Evolutionary conservation across 1,140 invertebrate genomes (phyloP).

Genomic region (Drosophila kohkoa): DNA sequence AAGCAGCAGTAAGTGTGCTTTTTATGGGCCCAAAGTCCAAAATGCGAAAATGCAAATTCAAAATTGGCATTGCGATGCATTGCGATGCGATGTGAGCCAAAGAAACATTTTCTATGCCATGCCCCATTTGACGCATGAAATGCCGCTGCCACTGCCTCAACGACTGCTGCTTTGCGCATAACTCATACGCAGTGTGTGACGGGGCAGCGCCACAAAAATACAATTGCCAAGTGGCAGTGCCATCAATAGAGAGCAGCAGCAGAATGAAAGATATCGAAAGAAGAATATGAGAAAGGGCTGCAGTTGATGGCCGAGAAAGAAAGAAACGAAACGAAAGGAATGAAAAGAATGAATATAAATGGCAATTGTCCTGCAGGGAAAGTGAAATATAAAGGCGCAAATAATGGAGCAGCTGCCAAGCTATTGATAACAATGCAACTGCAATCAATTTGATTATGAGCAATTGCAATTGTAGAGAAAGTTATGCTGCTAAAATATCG

Average conservation of each 20-base stretch:
- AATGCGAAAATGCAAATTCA: conserved; percentile 33
- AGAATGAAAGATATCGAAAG: not conserved
- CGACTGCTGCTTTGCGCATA: conserved; percentile 46
- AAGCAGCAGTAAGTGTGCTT: conserved; percentile 2
- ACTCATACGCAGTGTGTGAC: conserved; percentile 79
- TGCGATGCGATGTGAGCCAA: conserved; percentile 30
- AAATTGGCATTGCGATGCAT: conserved; percentile 63
- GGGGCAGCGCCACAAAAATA: conserved; percentile 39
- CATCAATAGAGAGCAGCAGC: not conserved
- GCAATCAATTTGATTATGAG: not conserved
- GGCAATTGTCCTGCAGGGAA: conserved; percentile 10
- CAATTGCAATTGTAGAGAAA: no score
- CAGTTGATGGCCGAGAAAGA: not conserved
- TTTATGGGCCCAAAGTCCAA: conserved; percentile 76
- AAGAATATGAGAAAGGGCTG: not conserved
- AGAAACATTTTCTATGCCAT: conserved; percentile 74
- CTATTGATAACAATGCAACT: not conserved
- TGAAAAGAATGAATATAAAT: conserved; percentile 10
- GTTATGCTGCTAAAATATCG: no score
- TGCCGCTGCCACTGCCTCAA: conserved; percentile 19
- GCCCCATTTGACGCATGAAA: conserved; percentile 73
- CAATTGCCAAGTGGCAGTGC: conserved; percentile 24
- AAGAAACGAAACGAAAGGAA: not conserved
- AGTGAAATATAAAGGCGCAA: not conserved
- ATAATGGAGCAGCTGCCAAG: not conserved